phyloP scores from a whole-genome alignment of 2,113 vertebrate genomes.

The Macquaria australasica region DNA sequence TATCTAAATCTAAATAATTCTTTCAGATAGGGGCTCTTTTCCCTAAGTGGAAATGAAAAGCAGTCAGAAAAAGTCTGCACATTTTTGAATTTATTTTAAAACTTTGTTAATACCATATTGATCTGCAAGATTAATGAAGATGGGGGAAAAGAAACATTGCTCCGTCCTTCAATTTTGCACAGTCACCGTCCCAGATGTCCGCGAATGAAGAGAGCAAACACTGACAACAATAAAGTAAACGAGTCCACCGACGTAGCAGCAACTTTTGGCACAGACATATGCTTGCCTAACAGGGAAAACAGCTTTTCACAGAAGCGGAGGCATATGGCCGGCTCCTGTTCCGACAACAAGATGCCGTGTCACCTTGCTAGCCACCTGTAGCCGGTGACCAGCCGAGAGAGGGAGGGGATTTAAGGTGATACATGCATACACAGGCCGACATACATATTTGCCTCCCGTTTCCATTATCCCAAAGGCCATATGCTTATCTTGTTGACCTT shows the following conservation, averaged over 20 bases:
- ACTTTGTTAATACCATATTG: background rate
- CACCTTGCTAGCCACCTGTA: conserved; percentile 82
- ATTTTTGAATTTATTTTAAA: background rate
- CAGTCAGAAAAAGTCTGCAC: background rate
- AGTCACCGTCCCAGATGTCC: conserved; percentile 57
- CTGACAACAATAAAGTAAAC: conserved; percentile 58
- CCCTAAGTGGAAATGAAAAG: conserved; percentile 19
- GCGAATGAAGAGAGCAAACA: conserved; percentile 44
- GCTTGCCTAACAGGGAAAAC: conserved; percentile 76
- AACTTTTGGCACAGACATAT: conserved; percentile 67
- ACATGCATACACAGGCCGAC: conserved; percentile 36
- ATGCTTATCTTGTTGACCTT: conserved; percentile 80
- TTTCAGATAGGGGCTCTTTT: conserved; percentile 15
- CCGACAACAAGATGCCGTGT: conserved; percentile 77
- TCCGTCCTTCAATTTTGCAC: conserved; percentile 24
- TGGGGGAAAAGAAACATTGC: background rate
- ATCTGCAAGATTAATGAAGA: conserved; percentile 8
- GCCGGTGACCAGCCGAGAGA: conserved; percentile 49
- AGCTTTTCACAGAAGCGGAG: conserved; percentile 63
- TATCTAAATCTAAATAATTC: conserved; percentile 53
- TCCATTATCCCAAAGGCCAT: conserved; percentile 72
- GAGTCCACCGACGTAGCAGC: conserved; percentile 51
- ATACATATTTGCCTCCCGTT: conserved; percentile 66
- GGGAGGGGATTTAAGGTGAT: conserved; percentile 41
- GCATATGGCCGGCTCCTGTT: conserved; percentile 78